phyloP scores from a whole-genome alignment of 2,888 invertebrate genomes.

The Drosophila atroscutellata region DNA sequence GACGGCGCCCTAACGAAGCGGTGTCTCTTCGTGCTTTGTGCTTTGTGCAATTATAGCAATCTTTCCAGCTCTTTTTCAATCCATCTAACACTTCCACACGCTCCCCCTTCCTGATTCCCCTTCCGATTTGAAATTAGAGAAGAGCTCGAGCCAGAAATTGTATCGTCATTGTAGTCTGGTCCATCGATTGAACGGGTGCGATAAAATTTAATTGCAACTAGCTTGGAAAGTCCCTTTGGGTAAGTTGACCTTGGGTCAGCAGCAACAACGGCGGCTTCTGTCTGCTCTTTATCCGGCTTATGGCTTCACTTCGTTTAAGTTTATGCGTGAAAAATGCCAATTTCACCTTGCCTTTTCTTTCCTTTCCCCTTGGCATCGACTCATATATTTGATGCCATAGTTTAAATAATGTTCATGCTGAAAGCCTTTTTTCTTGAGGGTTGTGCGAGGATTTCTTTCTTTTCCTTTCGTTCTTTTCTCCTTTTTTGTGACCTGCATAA shows the following conservation, averaged over 20 bases:
- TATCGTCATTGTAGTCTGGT: conserved; percentile 50
- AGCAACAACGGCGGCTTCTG: neutral
- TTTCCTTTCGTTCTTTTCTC: neutral
- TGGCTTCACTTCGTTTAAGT: conserved; percentile 27
- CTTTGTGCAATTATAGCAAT: conserved; percentile 70
- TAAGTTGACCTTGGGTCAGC: conserved; percentile 39
- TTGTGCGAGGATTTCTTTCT: conserved; percentile 16
- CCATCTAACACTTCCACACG: neutral
- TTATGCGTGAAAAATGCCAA: conserved; percentile 28
- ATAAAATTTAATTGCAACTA: conserved; percentile 53
- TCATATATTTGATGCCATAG: conserved; percentile 38
- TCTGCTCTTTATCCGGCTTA: conserved; percentile 19
- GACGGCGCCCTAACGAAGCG: conserved; percentile 58
- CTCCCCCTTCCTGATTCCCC: neutral
- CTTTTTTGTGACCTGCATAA: conserved; percentile 51
- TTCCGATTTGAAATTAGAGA: conserved; percentile 17
- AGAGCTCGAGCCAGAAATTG: conserved; percentile 10
- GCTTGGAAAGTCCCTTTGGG: conserved; percentile 9
- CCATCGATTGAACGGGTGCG: conserved; percentile 33
- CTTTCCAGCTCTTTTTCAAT: neutral
- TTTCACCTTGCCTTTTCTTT: conserved; percentile 21
- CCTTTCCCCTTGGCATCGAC: conserved; percentile 7
- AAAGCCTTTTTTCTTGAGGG: conserved; percentile 23
- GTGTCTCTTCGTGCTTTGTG: conserved; percentile 50
- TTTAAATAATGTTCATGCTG: conserved; percentile 52